phyloP scores from a whole-genome alignment of 2,113 vertebrate genomes.

The Camelus dromedarius region DNA sequence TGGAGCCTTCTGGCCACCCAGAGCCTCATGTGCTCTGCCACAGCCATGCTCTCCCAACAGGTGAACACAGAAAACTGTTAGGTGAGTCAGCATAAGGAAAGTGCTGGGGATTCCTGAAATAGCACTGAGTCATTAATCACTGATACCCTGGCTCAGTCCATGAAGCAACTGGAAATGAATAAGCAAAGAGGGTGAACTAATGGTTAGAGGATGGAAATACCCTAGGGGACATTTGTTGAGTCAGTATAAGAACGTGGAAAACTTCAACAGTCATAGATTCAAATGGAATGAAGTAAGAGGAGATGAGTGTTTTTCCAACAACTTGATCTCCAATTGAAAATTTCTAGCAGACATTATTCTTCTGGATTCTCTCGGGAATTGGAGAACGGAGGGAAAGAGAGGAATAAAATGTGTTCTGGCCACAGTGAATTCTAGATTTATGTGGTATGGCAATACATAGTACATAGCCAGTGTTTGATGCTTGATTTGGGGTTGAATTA shows the following conservation, averaged over 20 bases:
- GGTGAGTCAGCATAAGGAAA: conserved; percentile 79
- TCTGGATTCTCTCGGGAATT: not conserved
- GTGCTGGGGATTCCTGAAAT: conserved; percentile 83
- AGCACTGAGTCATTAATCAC: conserved; percentile 79
- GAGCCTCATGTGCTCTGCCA: conserved; percentile 62
- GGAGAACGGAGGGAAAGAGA: not conserved
- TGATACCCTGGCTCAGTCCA: conserved; percentile 59
- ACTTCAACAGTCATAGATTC: conserved; percentile 47
- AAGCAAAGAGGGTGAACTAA: conserved; percentile 64
- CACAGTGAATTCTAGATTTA: not conserved
- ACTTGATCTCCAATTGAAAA: not conserved
- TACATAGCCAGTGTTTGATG: not conserved
- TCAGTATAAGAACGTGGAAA: conserved; percentile 67
- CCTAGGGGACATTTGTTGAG: conserved; percentile 74
- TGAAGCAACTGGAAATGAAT: conserved; percentile 71
- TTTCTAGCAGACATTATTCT: not conserved
- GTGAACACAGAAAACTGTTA: conserved; percentile 66
- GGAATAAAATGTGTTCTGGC: not conserved
- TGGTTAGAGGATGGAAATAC: conserved; percentile 58
- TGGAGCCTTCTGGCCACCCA: conserved; percentile 37
- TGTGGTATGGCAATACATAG: not conserved
- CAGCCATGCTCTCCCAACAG: conserved; percentile 80
- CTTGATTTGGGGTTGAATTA: not conserved
- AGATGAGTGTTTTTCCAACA: conserved; percentile 49
- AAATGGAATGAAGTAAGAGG: conserved; percentile 71